Percentiles rank a stretch among this genome's conserved stretches.
These are phyloP conservation scores for Oxytorus armatus DNA, from an alignment of 2,888 invertebrate genomes.

Conservation along the genomic window DNA sequence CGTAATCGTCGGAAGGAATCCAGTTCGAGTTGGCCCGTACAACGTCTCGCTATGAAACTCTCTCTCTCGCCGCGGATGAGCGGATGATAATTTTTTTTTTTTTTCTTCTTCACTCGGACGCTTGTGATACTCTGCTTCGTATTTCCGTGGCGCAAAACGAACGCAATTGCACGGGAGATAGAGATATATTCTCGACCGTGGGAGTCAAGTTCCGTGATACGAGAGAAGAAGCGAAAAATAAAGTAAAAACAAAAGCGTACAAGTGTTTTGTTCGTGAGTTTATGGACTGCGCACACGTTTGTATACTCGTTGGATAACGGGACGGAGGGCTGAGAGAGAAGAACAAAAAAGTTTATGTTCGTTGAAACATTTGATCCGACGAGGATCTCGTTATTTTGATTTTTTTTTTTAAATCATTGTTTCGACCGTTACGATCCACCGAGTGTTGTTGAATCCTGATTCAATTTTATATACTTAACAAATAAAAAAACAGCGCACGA, in stretches of 20 bases:
- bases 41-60: conserved; percentile 12
- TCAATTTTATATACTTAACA: too few relatives aligned
- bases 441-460: too few relatives aligned
- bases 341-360: neutral
- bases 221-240: neutral
- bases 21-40: conserved; percentile 46
- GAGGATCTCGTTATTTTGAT: too few relatives aligned
- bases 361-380: too few relatives aligned
- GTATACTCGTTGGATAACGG: neutral
- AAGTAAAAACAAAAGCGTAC: neutral
- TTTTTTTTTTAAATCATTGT: too few relatives aligned
- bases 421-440: too few relatives aligned
- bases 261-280: conserved; percentile 9
- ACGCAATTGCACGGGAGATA: neutral
- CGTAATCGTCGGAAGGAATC: conserved; percentile 35
- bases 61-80: neutral
- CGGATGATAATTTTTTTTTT: neutral
- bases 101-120: too few relatives aligned
- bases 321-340: neutral
- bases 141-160: neutral
- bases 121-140: too few relatives aligned
- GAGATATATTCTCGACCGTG: conserved; percentile 2
- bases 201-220: conserved; percentile 39
- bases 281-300: conserved; percentile 9
- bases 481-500: neutral